phyloP scores from a whole-genome alignment of 2,888 invertebrate genomes.

The Diploptera punctata region DNA sequence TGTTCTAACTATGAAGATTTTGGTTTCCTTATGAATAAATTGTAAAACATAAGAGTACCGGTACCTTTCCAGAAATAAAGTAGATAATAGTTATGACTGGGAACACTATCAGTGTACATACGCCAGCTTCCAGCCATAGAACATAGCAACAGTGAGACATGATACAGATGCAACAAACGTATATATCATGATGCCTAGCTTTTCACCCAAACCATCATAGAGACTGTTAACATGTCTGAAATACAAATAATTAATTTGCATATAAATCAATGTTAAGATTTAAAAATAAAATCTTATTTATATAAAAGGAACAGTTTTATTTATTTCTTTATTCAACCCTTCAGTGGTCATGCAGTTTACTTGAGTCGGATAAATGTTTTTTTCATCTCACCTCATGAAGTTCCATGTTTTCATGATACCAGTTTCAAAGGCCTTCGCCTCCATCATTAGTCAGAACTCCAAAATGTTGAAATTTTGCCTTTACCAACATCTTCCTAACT shows the following conservation, averaged over 20 bases:
- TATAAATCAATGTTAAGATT: background rate
- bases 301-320: background rate
- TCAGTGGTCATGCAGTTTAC: too few relatives aligned
- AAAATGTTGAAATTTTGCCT: too few relatives aligned
- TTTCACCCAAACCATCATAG: slow-evolving; percentile 37
- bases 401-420: too few relatives aligned
- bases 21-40: too few relatives aligned
- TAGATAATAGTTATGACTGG: slow-evolving; percentile 54
- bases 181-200: slow-evolving; percentile 41
- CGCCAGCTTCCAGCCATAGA: slow-evolving; percentile 57
- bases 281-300: background rate
- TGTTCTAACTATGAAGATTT: too few relatives aligned
- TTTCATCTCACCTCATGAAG: too few relatives aligned
- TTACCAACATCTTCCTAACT: too few relatives aligned
- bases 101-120: slow-evolving; percentile 55
- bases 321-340: background rate
- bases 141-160: slow-evolving; percentile 54
- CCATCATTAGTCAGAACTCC: too few relatives aligned
- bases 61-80: slow-evolving; percentile 52
- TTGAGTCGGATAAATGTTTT: too few relatives aligned
- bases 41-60: slow-evolving; percentile 45
- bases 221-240: background rate
- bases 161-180: slow-evolving; percentile 45
- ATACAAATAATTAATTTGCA: background rate
- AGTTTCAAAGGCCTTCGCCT: too few relatives aligned